Conservation (phyloP, 2,888 invertebrate species). For the Sarcophaga subvicina region DNA sequence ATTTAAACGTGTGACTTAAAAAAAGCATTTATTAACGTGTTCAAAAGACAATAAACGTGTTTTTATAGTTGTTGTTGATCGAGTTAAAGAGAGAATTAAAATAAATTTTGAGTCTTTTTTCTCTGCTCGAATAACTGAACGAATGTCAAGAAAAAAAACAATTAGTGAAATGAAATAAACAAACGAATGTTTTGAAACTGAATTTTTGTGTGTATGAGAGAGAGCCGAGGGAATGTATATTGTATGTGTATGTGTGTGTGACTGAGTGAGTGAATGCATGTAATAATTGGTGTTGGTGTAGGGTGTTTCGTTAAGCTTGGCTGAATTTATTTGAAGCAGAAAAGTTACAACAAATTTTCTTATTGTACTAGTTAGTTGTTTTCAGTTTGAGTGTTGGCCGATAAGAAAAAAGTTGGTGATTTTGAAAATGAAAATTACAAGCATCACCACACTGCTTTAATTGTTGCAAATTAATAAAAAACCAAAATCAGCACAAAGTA, state of each 20-base stretch:
- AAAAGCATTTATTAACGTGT: conserved; percentile 38
- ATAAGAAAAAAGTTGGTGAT: conserved; percentile 42
- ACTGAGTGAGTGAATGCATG: not conserved
- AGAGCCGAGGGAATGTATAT: conserved; percentile 4
- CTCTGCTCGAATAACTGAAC: conserved; percentile 11
- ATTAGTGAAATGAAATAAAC: conserved; percentile 46
- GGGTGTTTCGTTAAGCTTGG: conserved; percentile 49
- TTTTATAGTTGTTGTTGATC: conserved; percentile 43
- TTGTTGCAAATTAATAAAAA: conserved; percentile 12
- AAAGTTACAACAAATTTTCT: conserved; percentile 31
- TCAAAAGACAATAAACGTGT: conserved; percentile 47
- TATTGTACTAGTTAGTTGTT: conserved; percentile 28
- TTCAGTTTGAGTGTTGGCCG: conserved; percentile 19
- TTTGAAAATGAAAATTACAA: conserved; percentile 60
- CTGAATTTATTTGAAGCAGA: conserved; percentile 28
- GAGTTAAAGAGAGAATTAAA: conserved; percentile 29
- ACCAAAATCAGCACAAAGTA: not conserved
- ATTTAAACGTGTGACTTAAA: conserved; percentile 25
- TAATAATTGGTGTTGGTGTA: not conserved
- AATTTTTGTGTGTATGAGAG: conserved; percentile 31
- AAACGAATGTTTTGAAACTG: conserved; percentile 20
- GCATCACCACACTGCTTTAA: not conserved
- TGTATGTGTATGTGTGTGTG: conserved; percentile 13
- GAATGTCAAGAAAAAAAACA: conserved; percentile 43
- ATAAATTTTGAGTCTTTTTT: conserved; percentile 21